Evolutionary conservation across 2,888 invertebrate genomes (phyloP), one percentile per base, ranked within the genome.

Genomic region (Coelinius sp.): DNA sequence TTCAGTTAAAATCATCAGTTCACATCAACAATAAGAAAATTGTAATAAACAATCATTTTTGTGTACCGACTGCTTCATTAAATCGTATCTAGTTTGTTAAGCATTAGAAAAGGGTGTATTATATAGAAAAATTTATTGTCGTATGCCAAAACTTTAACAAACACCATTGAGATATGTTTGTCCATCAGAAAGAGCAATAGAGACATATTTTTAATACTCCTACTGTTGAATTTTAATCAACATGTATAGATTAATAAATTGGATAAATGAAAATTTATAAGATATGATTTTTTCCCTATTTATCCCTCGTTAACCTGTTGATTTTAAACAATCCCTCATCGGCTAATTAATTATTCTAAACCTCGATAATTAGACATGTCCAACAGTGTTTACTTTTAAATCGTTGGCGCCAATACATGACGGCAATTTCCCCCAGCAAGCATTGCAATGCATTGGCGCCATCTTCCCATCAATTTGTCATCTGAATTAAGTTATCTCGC

Each of bases 121-220:
- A 59, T 25, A 53, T 31, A 59, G 59, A 59, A 6, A 20, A 17
- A 59, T 59, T 59, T 31, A 35, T 35, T 20, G 59, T 59, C 14
- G 59, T 17, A 59, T 35, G 59, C 59, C 59, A 59, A 59, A 59
- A 59, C 20, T 14, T 59, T 59, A 17, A 14, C 17, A 35, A 59
- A 59, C 27, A 31, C 17, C 31, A 27, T 17, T 49, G 20, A 53
- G 3, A 14, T n/a, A 17, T 20, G 3, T 59, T 59, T 59, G 59
- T 59, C 59, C 59, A 59, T 59, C 35, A 5, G 35, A 31, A 68
- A 70, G 20, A 49, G 46, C 46, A 72, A 76, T 74, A 74, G 75
- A 77, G 70, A 75, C 75, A 77, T 77, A 76, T 77, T 76, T 77
- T 77, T 77, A 76, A 75, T 76, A 77, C 76, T 75, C 76, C 73